Percentiles rank a stretch among this genome's conserved stretches.
Conservation (phyloP, 1,140 invertebrate genomes). For the Copidosoma floridanum region DNA sequence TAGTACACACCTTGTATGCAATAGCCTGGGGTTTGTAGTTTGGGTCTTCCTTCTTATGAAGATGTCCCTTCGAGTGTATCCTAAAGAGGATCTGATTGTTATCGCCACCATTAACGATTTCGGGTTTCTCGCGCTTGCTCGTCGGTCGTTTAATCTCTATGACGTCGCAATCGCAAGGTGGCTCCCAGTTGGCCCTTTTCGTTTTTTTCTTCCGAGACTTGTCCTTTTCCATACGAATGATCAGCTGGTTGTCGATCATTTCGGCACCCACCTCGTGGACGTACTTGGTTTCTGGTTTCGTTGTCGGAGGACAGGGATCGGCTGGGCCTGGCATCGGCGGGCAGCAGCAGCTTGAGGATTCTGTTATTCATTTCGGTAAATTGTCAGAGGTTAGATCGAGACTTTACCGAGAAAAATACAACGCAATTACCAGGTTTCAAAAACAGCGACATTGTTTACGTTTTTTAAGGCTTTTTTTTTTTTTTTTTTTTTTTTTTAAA, state of each 20-base stretch:
- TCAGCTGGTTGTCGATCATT: slow-evolving; percentile 44
- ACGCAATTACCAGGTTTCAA: slow-evolving; percentile 3
- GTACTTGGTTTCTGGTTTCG: slow-evolving; percentile 33
- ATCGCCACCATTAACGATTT: slow-evolving; percentile 41
- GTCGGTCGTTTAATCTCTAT: slow-evolving; percentile 45
- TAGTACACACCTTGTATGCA: slow-evolving; percentile 40
- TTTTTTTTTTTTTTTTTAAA: too few species aligned
- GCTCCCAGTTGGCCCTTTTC: slow-evolving; percentile 36
- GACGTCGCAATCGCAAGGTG: slow-evolving; percentile 46
- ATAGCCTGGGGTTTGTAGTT: slow-evolving; percentile 34
- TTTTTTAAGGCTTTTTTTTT: too few species aligned
- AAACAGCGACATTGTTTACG: neutral
- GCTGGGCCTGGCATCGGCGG: slow-evolving; percentile 21
- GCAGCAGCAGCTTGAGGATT: slow-evolving; percentile 18
- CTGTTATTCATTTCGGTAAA: neutral
- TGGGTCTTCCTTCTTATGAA: slow-evolving; percentile 27
- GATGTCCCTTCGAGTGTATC: slow-evolving; percentile 32
- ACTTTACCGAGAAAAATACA: too few species aligned
- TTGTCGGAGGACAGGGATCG: neutral
- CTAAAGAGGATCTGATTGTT: slow-evolving; percentile 48
- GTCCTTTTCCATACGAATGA: slow-evolving; percentile 50
- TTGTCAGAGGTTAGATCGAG: neutral
- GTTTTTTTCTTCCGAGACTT: slow-evolving; percentile 34
- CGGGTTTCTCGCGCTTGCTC: slow-evolving; percentile 38
- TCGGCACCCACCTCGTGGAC: slow-evolving; percentile 46